phyloP scores from a whole-genome alignment of 2,113 vertebrate species.

The Pionites leucogaster region DNA sequence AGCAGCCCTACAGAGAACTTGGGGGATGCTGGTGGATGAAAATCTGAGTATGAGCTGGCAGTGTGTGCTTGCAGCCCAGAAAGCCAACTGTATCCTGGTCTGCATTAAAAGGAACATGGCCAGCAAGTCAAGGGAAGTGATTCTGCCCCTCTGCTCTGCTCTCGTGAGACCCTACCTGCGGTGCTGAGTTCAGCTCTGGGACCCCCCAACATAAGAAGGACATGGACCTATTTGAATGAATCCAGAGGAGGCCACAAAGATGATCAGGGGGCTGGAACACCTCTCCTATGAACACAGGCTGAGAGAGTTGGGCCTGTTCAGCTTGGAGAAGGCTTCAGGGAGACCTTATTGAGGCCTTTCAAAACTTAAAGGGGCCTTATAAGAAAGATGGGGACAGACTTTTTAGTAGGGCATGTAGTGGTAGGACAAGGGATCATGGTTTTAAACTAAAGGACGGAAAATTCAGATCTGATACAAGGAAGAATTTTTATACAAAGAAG shows the following conservation, averaged over 20 bases:
- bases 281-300: fast-evolving
- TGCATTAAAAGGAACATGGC: fast-evolving
- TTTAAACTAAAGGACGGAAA: not conserved
- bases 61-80: fast-evolving
- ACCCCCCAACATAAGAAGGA: fast-evolving
- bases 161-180: not conserved
- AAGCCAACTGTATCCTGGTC: fast-evolving
- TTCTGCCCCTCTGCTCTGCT: not conserved
- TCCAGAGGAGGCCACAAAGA: not conserved
- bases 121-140: not conserved
- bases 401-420: not conserved
- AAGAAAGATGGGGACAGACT: not conserved
- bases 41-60: not conserved
- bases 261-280: fast-evolving
- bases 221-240: fast-evolving
- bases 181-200: not conserved
- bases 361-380: not conserved
- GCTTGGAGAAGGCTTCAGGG: not conserved
- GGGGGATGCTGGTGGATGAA: not conserved
- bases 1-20: fast-evolving
- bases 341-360: not conserved
- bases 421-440: not conserved
- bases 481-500: not conserved
- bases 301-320: not conserved
- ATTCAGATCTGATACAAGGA: not conserved